Evolutionary conservation across 2,113 vertebrate genomes (phyloP).

Genomic region (Xiphophorus hellerii): DNA sequence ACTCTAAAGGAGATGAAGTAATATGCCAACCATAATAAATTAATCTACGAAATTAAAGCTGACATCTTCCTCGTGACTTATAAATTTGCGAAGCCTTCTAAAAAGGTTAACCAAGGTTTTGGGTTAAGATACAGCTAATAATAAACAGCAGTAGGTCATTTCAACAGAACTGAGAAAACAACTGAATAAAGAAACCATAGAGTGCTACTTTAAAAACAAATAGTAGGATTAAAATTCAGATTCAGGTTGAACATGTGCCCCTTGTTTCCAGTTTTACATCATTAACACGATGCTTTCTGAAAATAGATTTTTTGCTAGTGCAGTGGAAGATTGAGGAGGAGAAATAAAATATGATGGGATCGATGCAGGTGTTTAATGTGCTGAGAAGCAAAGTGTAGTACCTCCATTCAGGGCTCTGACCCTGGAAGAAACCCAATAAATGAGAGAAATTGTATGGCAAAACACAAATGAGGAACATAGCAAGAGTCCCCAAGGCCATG

Average conservation of each 20-base stretch:
- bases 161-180: no score
- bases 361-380: constrained; percentile 82
- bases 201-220: background rate
- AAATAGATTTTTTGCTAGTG: constrained; percentile 38
- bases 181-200: no score
- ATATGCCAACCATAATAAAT: background rate
- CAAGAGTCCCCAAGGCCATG: constrained; percentile 77
- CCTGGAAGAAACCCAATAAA: constrained; percentile 74
- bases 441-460: constrained; percentile 83
- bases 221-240: background rate
- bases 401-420: constrained; percentile 73
- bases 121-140: no score
- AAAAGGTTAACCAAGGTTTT: background rate
- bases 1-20: background rate
- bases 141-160: no score
- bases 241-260: background rate
- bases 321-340: constrained; percentile 65
- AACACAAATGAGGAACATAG: constrained; percentile 82
- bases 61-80: background rate
- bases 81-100: no score
- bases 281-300: constrained; percentile 14
- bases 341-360: constrained; percentile 80
- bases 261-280: accelerated
- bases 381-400: constrained; percentile 76
- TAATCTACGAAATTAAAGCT: background rate